Base-by-base conservation (phyloP, 2,888 invertebrate species). In the Lithophane ornitopus region DNA sequence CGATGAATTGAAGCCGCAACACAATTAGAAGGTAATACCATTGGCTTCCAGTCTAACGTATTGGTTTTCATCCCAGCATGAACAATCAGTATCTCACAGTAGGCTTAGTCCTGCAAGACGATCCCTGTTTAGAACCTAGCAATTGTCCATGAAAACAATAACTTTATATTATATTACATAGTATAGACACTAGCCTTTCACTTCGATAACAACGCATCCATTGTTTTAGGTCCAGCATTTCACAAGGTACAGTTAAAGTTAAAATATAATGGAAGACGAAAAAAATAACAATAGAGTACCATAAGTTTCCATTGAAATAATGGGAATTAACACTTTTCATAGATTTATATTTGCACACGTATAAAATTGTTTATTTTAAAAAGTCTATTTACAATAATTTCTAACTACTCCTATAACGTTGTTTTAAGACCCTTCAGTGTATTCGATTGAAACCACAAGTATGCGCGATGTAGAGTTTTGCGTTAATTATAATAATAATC, bases 371-470 rank as follows among this genome's bases (percentile, higher is more conserved):
- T 91, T 89, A 90, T 84, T 91, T 91, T 91, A 91, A 93, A 93
- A 93, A 92, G 91, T 91, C 85, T 95, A 95, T 95, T 88, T 95
- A 95, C 94, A 95, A 90, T 92, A 90, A 92, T 91, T 90, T 92
- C 92, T 93, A 94, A 86, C 92, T 95, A 95, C 90, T 85, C 80
- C 88, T 93, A 92, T 88, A 90, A 92, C 91, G 91, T 93, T 93
- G 92, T 92, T 90, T 88, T 87, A 89, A 92, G 91, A 93, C 91
- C 91, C 90, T 92, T 90, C 82, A 85, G 81, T 89, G 80, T 86
- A 89, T 89, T 88, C 78, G 81, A 88, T 87, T 91, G 77, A 76
- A 89, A 90, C 89, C 90, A 81, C 84, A 82, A 85, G 78, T 83
- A 81, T 74, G 67, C 65, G 58, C 71, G 67, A 80, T 74, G 76